Evolutionary conservation across 1,140 invertebrate genomes (phyloP).

Genomic region (Coptotermes formosanus): DNA sequence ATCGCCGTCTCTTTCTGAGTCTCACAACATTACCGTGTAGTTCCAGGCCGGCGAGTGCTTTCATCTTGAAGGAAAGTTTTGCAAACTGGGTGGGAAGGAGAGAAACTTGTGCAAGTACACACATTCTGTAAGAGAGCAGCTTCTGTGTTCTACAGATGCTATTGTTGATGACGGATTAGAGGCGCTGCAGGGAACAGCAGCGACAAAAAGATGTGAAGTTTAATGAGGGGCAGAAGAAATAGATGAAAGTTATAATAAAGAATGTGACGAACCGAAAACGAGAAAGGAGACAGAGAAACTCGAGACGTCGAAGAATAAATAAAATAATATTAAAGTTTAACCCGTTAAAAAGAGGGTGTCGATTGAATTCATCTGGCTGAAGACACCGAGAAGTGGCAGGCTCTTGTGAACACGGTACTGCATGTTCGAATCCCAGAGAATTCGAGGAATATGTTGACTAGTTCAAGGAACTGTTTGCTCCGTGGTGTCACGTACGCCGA

Average conservation of each 20-base stretch:
- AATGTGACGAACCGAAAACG: neutral
- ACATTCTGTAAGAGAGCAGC: constrained; percentile 8
- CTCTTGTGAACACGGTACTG: too few species aligned
- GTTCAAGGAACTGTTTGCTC: too few species aligned
- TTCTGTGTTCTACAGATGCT: neutral
- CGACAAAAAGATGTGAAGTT: neutral
- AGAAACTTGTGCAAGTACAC: neutral
- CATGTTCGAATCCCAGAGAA: too few species aligned
- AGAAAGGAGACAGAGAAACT: neutral
- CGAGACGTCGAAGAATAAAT: neutral
- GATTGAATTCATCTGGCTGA: too few species aligned
- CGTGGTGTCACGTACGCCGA: too few species aligned
- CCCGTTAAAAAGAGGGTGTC: too few species aligned
- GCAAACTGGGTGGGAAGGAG: neutral
- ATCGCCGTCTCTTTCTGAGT: neutral
- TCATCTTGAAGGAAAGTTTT: constrained; percentile 7
- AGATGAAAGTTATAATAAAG: neutral
- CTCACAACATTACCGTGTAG: neutral
- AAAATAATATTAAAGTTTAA: too few species aligned
- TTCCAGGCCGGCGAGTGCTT: neutral
- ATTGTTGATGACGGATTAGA: neutral
- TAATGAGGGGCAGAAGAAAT: neutral
- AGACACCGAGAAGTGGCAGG: too few species aligned
- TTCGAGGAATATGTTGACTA: too few species aligned
- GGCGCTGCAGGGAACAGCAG: neutral